A percentile compares a stretch with the other conserved stretches of the same genome.
These are phyloP conservation scores for Galeopterus variegatus DNA, from an alignment of 2,113 vertebrate genomes.

Conservation along the genomic window DNA sequence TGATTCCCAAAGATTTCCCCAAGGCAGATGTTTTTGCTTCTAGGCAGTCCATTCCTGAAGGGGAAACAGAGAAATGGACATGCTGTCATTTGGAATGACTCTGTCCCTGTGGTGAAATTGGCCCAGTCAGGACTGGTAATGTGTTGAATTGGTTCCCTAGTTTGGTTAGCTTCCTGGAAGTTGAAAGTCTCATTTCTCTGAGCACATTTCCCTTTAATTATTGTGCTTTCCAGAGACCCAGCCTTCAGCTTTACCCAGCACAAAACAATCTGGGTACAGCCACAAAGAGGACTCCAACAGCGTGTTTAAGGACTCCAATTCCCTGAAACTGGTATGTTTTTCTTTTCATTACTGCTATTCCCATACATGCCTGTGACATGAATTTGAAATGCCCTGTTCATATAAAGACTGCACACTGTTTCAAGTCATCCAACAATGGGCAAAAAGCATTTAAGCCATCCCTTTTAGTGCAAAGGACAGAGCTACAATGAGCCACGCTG, in stretches of 20 bases:
- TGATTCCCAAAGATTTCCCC: constrained; percentile 35
- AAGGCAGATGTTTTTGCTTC: constrained; percentile 58
- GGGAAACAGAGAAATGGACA: constrained; percentile 15
- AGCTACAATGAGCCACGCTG: not conserved
- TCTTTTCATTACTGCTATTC: constrained; percentile 30
- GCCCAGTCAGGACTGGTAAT: not conserved
- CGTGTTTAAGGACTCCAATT: constrained; percentile 23
- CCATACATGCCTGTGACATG: constrained; percentile 68
- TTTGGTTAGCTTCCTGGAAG: constrained; percentile 71
- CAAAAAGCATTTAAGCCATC: constrained; percentile 49
- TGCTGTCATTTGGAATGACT: constrained; percentile 54
- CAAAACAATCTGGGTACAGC: not conserved
- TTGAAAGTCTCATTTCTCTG: constrained; percentile 81
- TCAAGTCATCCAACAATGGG: constrained; percentile 52
- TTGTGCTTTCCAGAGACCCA: constrained; percentile 25
- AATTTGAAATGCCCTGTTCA: constrained; percentile 82
- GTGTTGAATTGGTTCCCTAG: constrained; percentile 44
- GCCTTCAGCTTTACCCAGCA: constrained; percentile 53
- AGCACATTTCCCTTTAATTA: constrained; percentile 80
- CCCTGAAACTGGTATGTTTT: constrained; percentile 23
- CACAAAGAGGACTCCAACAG: constrained; percentile 45
- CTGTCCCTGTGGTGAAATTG: constrained; percentile 22
- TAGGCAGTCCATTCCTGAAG: constrained; percentile 65
- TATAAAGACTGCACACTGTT: constrained; percentile 60
- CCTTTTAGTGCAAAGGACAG: constrained; percentile 25